Evolutionary conservation across 2,113 vertebrate genomes (phyloP).

Genomic region (Addax nasomaculatus): DNA sequence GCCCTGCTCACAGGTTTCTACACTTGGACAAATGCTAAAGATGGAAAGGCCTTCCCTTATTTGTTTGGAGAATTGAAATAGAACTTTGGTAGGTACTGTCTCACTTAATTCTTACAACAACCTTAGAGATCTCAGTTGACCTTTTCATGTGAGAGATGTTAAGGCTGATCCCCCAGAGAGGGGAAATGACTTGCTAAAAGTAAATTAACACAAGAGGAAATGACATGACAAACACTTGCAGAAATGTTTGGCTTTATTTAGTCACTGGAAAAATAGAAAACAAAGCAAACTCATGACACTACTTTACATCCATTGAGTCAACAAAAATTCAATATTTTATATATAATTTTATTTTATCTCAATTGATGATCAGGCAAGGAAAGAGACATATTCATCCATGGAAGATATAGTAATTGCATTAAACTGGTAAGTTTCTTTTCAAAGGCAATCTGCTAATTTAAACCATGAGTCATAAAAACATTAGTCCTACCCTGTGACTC

Average conservation of each 20-base stretch:
- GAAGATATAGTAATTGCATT: not conserved
- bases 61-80: not conserved
- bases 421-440: not conserved
- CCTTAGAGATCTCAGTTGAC: not conserved
- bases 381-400: not conserved
- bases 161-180: not conserved
- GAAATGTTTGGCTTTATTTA: not conserved
- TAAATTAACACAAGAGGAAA: not conserved
- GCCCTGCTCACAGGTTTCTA: not conserved
- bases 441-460: not conserved
- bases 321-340: not conserved
- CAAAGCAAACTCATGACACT: not conserved
- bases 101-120: not conserved
- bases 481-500: not conserved
- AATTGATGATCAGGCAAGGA: not conserved
- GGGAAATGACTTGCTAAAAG: not conserved
- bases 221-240: not conserved
- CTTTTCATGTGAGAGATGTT: not conserved
- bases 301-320: not conserved
- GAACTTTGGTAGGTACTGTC: not conserved
- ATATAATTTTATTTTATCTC: not conserved
- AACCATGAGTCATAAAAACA: not conserved
- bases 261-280: not conserved
- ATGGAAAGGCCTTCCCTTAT: not conserved
- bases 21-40: not conserved